Conservation (phyloP, 2,113 vertebrate species). For the Sinocyclocheilus maitianheensis region DNA sequence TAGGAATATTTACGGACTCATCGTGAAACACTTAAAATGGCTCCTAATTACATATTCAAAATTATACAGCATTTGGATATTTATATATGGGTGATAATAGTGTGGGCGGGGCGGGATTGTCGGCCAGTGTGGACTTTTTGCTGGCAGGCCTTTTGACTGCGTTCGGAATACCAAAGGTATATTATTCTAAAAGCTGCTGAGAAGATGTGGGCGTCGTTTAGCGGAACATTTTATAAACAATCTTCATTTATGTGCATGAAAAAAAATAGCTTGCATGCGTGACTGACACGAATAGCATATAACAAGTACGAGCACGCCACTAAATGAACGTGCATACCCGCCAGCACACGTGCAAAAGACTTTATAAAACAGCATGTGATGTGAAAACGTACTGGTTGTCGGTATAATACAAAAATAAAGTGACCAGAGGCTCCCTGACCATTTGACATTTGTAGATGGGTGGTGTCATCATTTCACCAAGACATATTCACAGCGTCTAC, state of each 20-base stretch:
- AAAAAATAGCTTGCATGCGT: no score
- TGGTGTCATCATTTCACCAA: not conserved
- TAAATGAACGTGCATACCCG: not conserved
- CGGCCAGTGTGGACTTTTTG: not conserved
- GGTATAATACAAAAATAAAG: constrained; percentile 1
- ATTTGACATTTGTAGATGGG: constrained; percentile 25
- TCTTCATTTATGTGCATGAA: not conserved
- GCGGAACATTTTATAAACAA: not conserved
- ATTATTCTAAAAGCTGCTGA: not conserved
- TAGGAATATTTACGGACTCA: not conserved
- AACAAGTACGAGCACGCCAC: not conserved
- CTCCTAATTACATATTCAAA: not conserved
- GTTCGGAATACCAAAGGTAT: not conserved
- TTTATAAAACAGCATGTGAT: not conserved
- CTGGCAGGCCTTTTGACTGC: not conserved
- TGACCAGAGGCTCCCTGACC: not conserved
- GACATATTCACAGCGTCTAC: not conserved
- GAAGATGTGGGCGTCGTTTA: not conserved
- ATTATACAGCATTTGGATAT: not conserved
- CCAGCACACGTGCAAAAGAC: not conserved
- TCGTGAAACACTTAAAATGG: not conserved
- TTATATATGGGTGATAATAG: not conserved
- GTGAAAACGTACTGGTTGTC: not conserved
- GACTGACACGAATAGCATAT: no score
- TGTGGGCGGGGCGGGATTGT: not conserved